phyloP scores from a whole-genome alignment of 2,888 invertebrate species.

The Ennomos quercinarius region DNA sequence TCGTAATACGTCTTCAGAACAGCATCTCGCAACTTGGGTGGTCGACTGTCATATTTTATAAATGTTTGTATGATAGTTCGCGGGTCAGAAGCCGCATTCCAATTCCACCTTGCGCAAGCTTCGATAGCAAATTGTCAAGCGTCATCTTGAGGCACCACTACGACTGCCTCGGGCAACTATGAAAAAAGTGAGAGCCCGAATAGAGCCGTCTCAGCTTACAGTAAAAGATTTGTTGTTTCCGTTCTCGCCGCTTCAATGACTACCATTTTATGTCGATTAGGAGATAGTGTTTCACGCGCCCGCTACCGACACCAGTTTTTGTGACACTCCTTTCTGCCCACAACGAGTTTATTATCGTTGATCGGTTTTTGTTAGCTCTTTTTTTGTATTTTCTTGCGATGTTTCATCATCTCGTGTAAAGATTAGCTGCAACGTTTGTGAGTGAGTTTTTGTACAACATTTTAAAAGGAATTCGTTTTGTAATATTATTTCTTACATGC shows the following conservation, averaged over 20 bases:
- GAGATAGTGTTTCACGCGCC: conserved; percentile 83
- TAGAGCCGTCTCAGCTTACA: conserved; percentile 71
- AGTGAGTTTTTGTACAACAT: conserved; percentile 35
- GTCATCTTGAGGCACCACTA: conserved; percentile 45
- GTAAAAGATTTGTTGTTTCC: conserved; percentile 81
- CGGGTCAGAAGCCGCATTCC: conserved; percentile 75
- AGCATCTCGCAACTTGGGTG: conserved; percentile 68
- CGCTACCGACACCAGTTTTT: conserved; percentile 83
- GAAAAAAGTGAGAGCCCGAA: conserved; percentile 76
- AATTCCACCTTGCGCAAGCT: conserved; percentile 60
- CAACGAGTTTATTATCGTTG: conserved; percentile 79
- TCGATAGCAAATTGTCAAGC: conserved; percentile 72
- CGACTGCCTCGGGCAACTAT: conserved; percentile 48
- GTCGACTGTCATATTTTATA: conserved; percentile 67
- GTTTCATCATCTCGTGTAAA: conserved; percentile 46
- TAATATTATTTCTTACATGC: conserved; percentile 2
- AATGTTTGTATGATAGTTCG: conserved; percentile 61
- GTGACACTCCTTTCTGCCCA: conserved; percentile 76
- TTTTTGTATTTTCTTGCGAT: conserved; percentile 54
- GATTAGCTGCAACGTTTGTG: not conserved
- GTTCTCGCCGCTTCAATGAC: conserved; percentile 81
- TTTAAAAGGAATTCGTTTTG: conserved; percentile 15
- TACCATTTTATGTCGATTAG: conserved; percentile 84
- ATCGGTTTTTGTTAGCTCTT: conserved; percentile 62
- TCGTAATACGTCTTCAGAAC: conserved; percentile 58